Conservation (phyloP, 2,888 invertebrate species). For the Trachelus stipa region DNA sequence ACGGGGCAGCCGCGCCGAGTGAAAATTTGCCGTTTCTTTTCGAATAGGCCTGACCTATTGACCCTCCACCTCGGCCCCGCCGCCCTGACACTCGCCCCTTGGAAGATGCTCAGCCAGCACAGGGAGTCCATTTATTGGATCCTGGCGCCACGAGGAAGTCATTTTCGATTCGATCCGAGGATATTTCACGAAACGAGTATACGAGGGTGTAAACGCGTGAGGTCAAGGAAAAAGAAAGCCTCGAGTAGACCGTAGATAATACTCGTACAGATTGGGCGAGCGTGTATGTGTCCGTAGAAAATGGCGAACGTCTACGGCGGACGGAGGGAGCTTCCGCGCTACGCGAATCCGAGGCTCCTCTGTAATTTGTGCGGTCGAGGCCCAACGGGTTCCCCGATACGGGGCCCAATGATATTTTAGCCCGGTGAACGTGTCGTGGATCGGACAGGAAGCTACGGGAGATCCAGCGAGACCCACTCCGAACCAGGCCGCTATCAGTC, state of each 20-base stretch:
- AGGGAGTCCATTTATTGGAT: background rate
- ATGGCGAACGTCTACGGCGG: background rate
- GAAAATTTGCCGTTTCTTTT: constrained; percentile 47
- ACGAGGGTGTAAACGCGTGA: background rate
- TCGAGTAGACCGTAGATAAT: too few relatives aligned
- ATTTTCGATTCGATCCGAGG: background rate
- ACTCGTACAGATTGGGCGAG: too few relatives aligned
- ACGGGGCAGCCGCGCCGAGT: constrained; percentile 34
- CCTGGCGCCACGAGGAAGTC: background rate
- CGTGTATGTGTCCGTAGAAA: background rate
- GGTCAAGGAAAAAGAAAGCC: background rate
- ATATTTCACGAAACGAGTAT: background rate
- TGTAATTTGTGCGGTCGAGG: constrained; percentile 60
- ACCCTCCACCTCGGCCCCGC: background rate
- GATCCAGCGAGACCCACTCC: background rate
- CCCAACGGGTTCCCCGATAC: constrained; percentile 44
- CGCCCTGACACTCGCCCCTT: background rate
- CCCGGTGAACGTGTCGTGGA: constrained; percentile 7
- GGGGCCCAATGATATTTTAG: constrained; percentile 40
- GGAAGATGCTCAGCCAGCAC: background rate
- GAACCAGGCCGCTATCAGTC: constrained; percentile 36
- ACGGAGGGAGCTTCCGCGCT: constrained; percentile 41
- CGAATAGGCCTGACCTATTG: constrained; percentile 1
- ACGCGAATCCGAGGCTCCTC: constrained; percentile 45
- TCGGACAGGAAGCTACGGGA: background rate